A percentile compares a stretch with the other conserved stretches of the same genome.
phyloP scores from a whole-genome alignment of 1,140 invertebrate species.

The Marisa cornuarietis region DNA sequence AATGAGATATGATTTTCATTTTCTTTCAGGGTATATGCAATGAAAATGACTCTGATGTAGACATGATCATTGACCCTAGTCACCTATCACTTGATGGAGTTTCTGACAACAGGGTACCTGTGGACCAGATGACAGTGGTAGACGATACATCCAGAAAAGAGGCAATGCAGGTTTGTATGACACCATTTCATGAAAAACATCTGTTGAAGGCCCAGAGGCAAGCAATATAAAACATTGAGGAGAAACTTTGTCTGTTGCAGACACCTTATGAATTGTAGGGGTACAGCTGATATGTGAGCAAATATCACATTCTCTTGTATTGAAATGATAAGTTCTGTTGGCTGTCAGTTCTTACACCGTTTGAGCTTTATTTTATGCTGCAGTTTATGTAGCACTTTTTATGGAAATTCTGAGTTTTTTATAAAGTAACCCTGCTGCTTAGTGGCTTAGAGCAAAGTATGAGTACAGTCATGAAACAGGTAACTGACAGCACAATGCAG shows the following conservation, averaged over 20 bases:
- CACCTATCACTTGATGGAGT: constrained; percentile 60
- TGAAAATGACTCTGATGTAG: constrained; percentile 81
- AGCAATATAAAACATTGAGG: not conserved
- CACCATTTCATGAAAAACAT: not conserved
- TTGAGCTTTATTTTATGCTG: too few relatives aligned
- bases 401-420: too few relatives aligned
- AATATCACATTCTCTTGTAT: constrained; percentile 6
- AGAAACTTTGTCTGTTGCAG: not conserved
- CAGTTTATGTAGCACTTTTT: too few relatives aligned
- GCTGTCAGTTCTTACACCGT: too few relatives aligned
- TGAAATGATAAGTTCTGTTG: not conserved
- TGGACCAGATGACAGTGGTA: constrained; percentile 3
- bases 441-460: too few relatives aligned
- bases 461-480: too few relatives aligned
- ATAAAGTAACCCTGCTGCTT: too few relatives aligned
- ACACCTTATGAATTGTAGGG: not conserved
- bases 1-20: not conserved
- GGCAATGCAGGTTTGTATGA: constrained; percentile 8
- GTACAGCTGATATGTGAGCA: not conserved
- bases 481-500: too few relatives aligned
- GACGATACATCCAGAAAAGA: not conserved
- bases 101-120: not conserved
- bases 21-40: constrained; percentile 23
- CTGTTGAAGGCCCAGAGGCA: not conserved
- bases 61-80: constrained; percentile 83